Evolutionary conservation across 2,113 vertebrate species (phyloP), one percentile per base, ranked within the genome.

Genomic region (Sinocyclocheilus maitianheensis): DNA sequence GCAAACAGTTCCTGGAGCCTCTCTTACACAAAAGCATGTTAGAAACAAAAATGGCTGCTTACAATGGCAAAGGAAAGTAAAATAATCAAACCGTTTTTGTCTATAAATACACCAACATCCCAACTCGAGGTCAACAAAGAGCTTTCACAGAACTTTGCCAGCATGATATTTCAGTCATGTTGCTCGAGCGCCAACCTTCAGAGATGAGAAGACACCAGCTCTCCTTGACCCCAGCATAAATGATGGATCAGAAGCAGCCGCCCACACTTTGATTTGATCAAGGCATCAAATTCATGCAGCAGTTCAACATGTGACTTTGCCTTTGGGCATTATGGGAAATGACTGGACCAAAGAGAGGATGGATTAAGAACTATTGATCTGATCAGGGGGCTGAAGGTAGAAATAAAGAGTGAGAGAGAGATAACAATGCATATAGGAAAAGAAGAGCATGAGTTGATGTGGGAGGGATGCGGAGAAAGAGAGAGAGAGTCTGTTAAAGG

Each of bases 321-420:
- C 90, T 67, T 86, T 77, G 86, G 90, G 92, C 93, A 89, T 88
- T 90, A 91, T 87, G 91, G 92, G 93, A 94, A 91, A 90, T 91
- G 92, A 93, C 92, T 92, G 92, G 90, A 77, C 60, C 53, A 69
- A 63, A 88, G 89, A 90, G 81, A 90, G 88, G 89, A 83, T 82
- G 90, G 91, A 92, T 93, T 93, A 93, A 89, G 91, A 89, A 90
- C 89, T 93, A 93, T 94, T 87, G 92, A 94, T 94, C 91, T 53
- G 30, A 22, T 12, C 51, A 10, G 82, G 30, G 58, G 63, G 24
- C 91, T 86, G 26, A 91, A 91, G 93, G 95, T 93, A 93, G 91
- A 93, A 92, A 93, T 92, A 88, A 90, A 74, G n/a, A 58, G 46
- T 55, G 77, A 91, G 91, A 85, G 94, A 95, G 8, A 20, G 58